These are phyloP conservation scores for Myiothlypis coronata DNA, from an alignment of 2,797 vertebrate species.

Conservation along the genomic window DNA sequence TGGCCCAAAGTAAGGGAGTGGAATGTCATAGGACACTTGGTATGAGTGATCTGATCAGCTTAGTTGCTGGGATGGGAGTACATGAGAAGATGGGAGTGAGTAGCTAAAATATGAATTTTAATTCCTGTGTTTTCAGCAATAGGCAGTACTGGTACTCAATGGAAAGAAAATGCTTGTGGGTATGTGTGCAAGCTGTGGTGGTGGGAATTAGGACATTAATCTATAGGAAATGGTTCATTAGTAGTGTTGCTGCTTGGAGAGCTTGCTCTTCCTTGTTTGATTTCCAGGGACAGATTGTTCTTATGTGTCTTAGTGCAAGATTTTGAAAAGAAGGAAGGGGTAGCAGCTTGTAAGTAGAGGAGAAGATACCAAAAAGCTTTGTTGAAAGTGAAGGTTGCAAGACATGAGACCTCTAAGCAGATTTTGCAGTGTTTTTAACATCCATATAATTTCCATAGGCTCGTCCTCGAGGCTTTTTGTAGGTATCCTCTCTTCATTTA, in stretches of 20 bases:
- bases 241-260: not conserved
- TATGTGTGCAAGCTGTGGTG: not conserved
- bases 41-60: not conserved
- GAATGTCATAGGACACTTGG: not conserved
- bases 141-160: not conserved
- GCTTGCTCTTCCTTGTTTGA: not conserved
- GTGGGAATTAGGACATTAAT: not conserved
- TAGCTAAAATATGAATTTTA: not conserved
- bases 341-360: not conserved
- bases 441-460: not conserved
- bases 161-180: not conserved
- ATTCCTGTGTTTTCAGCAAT: not conserved
- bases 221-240: not conserved
- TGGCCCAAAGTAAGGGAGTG: slow-evolving; percentile 56
- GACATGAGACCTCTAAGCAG: not conserved
- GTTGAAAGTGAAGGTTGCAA: not conserved
- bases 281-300: not conserved
- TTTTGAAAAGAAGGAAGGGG: not conserved
- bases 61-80: not conserved
- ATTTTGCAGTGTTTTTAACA: not conserved
- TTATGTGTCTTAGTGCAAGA: not conserved
- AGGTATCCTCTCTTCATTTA: not conserved
- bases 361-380: not conserved
- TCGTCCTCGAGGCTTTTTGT: not conserved
- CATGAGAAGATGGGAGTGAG: not conserved